Conservation (phyloP, 2,888 invertebrate genomes). For the Luperina testacea region DNA sequence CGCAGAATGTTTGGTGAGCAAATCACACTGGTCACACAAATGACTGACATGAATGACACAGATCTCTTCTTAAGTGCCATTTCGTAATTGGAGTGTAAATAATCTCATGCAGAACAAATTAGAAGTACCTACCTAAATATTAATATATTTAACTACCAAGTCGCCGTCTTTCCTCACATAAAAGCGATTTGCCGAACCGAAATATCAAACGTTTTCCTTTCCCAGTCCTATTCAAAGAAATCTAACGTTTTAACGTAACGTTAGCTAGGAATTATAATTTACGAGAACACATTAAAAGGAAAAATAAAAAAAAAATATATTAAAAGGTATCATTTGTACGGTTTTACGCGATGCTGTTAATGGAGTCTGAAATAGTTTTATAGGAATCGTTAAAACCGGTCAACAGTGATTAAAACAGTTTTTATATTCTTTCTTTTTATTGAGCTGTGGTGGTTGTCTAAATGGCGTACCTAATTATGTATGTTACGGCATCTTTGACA, state of each 20-base stretch:
- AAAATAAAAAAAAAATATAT: slow-evolving; percentile 55
- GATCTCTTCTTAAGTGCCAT: background rate
- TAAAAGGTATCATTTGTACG: slow-evolving; percentile 53
- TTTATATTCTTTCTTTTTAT: slow-evolving; percentile 47
- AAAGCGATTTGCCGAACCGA: slow-evolving; percentile 46
- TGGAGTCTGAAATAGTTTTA: slow-evolving; percentile 80
- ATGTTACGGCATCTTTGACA: slow-evolving; percentile 10
- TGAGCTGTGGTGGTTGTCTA: slow-evolving; percentile 15
- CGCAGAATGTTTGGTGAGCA: background rate
- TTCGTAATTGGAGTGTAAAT: slow-evolving; percentile 9
- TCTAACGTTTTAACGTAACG: slow-evolving; percentile 48
- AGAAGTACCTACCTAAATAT: slow-evolving; percentile 27
- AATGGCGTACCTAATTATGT: slow-evolving; percentile 8
- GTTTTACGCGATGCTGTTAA: slow-evolving; percentile 67
- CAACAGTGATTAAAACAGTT: slow-evolving; percentile 56
- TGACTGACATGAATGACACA: background rate
- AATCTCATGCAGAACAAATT: slow-evolving; percentile 38
- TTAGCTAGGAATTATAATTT: slow-evolving; percentile 52
- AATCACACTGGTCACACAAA: too few species aligned
- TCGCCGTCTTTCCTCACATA: slow-evolving; percentile 26
- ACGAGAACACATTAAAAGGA: slow-evolving; percentile 59
- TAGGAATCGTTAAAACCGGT: slow-evolving; percentile 68
- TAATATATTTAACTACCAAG: slow-evolving; percentile 34
- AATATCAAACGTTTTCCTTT: slow-evolving; percentile 53
- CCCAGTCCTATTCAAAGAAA: slow-evolving; percentile 47